phyloP scores from a whole-genome alignment of 2,113 vertebrate species.

The Grammomys dolichurus region DNA sequence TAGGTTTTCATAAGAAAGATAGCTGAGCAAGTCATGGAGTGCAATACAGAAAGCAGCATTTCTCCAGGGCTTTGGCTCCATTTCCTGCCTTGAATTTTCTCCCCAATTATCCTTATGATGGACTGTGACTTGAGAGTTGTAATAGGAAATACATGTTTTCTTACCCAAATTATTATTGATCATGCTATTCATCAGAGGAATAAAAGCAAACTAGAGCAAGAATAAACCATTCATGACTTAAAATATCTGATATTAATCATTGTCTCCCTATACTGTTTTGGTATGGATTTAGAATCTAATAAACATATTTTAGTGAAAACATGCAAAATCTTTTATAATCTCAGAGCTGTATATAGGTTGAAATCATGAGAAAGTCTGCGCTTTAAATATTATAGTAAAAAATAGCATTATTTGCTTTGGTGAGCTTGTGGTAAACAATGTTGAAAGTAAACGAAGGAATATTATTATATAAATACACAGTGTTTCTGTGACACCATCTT shows the following conservation, averaged over 20 bases:
- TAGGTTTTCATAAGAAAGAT: neutral
- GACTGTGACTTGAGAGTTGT: neutral
- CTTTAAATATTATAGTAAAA: neutral
- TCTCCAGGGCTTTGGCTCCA: neutral
- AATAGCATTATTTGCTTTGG: neutral
- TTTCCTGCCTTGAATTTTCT: neutral
- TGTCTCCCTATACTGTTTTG: neutral
- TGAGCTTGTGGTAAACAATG: neutral
- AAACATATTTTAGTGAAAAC: neutral
- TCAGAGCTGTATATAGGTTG: neutral
- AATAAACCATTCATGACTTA: neutral
- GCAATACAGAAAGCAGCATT: neutral
- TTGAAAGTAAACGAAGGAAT: neutral
- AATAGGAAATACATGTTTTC: neutral
- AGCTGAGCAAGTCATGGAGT: neutral
- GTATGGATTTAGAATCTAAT: neutral
- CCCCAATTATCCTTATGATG: neutral
- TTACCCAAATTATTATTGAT: neutral
- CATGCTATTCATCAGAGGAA: neutral
- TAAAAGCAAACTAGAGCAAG: neutral
- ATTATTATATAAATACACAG: neutral
- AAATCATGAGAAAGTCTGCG: conserved; percentile 1
- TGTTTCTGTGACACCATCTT: neutral
- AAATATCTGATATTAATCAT: neutral
- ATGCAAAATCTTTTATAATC: neutral